These are phyloP conservation scores for Epizoanthus scotinus DNA, from an alignment of 92 coral and sea anemone genomes.

Conservation along the genomic window DNA sequence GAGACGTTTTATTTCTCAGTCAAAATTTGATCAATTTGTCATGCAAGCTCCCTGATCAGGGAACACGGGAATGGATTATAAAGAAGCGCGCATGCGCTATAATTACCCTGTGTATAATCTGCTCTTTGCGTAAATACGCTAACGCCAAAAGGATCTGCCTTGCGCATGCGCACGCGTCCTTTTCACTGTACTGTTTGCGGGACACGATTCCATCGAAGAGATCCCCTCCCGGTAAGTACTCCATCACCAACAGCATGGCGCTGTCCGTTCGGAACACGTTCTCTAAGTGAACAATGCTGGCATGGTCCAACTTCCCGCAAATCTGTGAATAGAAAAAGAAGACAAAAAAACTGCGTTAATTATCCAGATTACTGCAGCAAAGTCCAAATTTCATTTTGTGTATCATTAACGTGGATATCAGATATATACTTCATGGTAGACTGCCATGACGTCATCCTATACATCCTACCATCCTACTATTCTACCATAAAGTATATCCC, in stretches of 20 bases:
- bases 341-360: too few relatives aligned
- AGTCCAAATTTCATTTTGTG: too few relatives aligned
- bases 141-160: constrained; percentile 82
- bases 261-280: constrained; percentile 74
- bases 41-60: too few relatives aligned
- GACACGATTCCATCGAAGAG: constrained; percentile 93
- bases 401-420: too few relatives aligned
- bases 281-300: constrained; percentile 78
- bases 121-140: constrained; percentile 65
- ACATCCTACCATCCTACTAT: too few relatives aligned
- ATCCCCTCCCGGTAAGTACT: constrained; percentile 96
- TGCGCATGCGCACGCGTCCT: constrained; percentile 88
- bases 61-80: too few relatives aligned
- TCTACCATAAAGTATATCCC: too few relatives aligned
- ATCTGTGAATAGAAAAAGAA: constrained; percentile 44
- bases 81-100: background rate
- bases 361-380: too few relatives aligned
- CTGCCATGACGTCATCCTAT: too few relatives aligned
- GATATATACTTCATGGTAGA: too few relatives aligned
- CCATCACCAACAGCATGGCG: constrained; percentile 74
- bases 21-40: too few relatives aligned
- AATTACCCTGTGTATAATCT: constrained; percentile 87
- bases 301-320: constrained; percentile 68
- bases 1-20: too few relatives aligned
- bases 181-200: constrained; percentile 87